Base-by-base conservation (phyloP, 2,797 vertebrate species). In the Acrocephalus scirpaceus region DNA sequence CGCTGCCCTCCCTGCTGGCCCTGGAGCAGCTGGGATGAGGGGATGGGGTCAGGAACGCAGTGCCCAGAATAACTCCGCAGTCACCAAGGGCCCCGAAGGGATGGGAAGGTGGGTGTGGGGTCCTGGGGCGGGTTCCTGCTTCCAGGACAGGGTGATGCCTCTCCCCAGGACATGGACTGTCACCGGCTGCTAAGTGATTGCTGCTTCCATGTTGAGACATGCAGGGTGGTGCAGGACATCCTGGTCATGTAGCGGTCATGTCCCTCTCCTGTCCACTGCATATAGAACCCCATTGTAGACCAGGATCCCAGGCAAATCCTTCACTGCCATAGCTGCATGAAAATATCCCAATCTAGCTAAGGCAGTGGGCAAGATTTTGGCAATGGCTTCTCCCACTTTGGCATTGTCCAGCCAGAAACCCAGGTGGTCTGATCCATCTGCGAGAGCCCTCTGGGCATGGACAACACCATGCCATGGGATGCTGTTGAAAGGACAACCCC, bases 1-100 rank as follows among this genome's bases (percentile, higher is more conserved):
- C 1, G 0, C 92, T 95, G 81, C 90, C 72, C 91, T 95, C 84
- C 60, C 80, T 47, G 82, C 51, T 0, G 7, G 65, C 62, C 90
- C 60, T 4, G 2, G 45, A 96, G 92, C 97, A 97, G 95, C 93
- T 97, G 95, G 91, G 91, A 85, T 0, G 0, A 72, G 76, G 83
- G 73, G 32, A 86, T 29, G 21, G 74, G 44, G 58, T 27, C 85
- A 92, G 90, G 85, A 93, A 64, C 2, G 7, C 4, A 1, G 56
- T 0, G 10, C 94, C 60, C 5, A 5, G 76, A 96, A 96, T 96
- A 97, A 77, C 92, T 94, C 51, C 0, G 48, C 85, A 58, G 91
- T 70, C 50, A 0, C 75, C 11, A 3, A 80, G 78, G 89, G 57
- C 61, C 50, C 77, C 2, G 0, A 1, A 1, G 75, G 67, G 71